Conservation (phyloP, 2,113 vertebrate genomes). For the Seriola aureovittata region DNA sequence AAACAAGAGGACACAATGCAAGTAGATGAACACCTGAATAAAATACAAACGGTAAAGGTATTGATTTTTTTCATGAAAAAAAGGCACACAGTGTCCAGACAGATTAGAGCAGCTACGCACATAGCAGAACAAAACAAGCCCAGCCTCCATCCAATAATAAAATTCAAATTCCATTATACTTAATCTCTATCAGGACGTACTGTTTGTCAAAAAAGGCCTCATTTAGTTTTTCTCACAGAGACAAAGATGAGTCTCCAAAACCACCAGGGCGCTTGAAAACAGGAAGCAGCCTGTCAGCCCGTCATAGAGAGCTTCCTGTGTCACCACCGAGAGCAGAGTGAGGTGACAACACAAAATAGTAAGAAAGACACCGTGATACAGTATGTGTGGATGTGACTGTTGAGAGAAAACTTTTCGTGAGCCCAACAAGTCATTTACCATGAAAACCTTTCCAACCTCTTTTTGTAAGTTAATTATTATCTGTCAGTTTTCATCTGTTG, state of each 20-base stretch:
- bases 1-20: constrained; percentile 20
- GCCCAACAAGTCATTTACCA: neutral
- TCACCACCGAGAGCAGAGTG: constrained; percentile 24
- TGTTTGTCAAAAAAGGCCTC: neutral
- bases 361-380: neutral
- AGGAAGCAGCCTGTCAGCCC: constrained; percentile 72
- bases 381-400: neutral
- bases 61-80: constrained; percentile 14
- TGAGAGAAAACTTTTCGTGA: neutral
- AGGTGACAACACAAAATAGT: constrained; percentile 23
- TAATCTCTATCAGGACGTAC: neutral
- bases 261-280: constrained; percentile 68
- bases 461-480: neutral
- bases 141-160: neutral
- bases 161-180: neutral
- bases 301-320: constrained; percentile 70
- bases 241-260: constrained; percentile 53
- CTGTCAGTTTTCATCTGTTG: constrained; percentile 15
- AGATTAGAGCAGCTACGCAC: neutral
- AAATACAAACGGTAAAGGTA: constrained; percentile 29
- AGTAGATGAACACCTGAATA: constrained; percentile 23
- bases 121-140: neutral
- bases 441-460: neutral
- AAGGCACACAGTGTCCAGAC: neutral
- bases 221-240: constrained; percentile 42